Evolutionary conservation across 1,140 invertebrate genomes (phyloP).

Genomic region (Apis laboriosa): DNA sequence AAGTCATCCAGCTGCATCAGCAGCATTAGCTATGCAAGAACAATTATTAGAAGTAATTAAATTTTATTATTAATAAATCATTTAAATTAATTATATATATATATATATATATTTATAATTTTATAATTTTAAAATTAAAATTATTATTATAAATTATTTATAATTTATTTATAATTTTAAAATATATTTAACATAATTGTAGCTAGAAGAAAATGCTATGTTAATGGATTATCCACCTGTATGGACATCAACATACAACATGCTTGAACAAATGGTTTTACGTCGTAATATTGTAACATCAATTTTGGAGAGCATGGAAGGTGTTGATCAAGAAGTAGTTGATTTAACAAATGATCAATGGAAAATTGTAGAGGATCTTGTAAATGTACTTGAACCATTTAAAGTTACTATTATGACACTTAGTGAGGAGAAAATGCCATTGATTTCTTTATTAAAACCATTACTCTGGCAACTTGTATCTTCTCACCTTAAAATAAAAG

Average conservation of each 20-base stretch:
- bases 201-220: conserved; percentile 78
- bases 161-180: background rate
- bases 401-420: conserved; percentile 83
- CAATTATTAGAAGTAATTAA: conserved; percentile 76
- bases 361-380: conserved; percentile 80
- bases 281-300: conserved; percentile 73
- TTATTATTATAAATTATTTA: too few relatives aligned
- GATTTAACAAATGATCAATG: conserved; percentile 78
- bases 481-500: conserved; percentile 80
- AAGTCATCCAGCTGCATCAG: conserved; percentile 70
- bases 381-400: conserved; percentile 81
- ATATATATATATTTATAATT: background rate
- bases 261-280: conserved; percentile 80
- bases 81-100: background rate
- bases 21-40: conserved; percentile 77
- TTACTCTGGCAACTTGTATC: conserved; percentile 81
- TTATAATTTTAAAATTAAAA: background rate
- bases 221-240: conserved; percentile 78
- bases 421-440: conserved; percentile 81
- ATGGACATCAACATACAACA: conserved; percentile 82
- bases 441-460: conserved; percentile 82
- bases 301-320: conserved; percentile 73
- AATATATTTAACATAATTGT: conserved; percentile 45
- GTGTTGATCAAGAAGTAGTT: conserved; percentile 70
- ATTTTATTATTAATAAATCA: background rate